A percentile compares a stretch with the other conserved stretches of the same genome.
Evolutionary conservation across 2,888 invertebrate species (phyloP).

Genomic region (Xestia ashworthii): DNA sequence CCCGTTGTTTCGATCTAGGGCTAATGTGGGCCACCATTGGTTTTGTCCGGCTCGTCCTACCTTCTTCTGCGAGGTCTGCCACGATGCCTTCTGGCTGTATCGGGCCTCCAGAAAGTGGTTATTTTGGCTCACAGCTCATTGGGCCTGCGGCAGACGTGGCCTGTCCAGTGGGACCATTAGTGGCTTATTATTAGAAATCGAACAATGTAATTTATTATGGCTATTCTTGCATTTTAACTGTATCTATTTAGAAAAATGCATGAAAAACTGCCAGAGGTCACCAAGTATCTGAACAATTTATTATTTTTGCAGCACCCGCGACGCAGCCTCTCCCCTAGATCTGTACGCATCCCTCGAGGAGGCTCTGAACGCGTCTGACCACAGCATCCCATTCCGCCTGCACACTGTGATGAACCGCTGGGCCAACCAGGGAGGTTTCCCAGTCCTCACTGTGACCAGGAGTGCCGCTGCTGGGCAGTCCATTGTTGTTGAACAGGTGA

Average conservation of each 20-base stretch:
- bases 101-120: too few species aligned
- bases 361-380: slow-evolving; percentile 72
- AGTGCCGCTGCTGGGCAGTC: slow-evolving; percentile 82
- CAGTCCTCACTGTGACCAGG: slow-evolving; percentile 91
- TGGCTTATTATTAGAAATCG: not conserved
- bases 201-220: too few species aligned
- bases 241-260: not conserved
- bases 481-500: slow-evolving; percentile 82
- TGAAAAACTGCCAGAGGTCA: not conserved
- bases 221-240: not conserved
- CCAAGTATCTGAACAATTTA: not conserved
- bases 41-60: too few species aligned
- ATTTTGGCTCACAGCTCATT: too few species aligned
- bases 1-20: too few species aligned
- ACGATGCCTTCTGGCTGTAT: too few species aligned
- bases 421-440: slow-evolving; percentile 94
- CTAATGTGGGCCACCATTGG: too few species aligned
- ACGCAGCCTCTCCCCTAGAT: slow-evolving; percentile 76
- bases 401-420: slow-evolving; percentile 93
- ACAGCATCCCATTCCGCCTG: slow-evolving; percentile 84
- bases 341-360: slow-evolving; percentile 79
- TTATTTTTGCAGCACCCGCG: slow-evolving; percentile 74
- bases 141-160: too few species aligned
- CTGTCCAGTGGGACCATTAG: not conserved
- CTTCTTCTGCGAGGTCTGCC: too few species aligned